phyloP scores from a whole-genome alignment of 2,888 invertebrate species.

The Globia sparganii region DNA sequence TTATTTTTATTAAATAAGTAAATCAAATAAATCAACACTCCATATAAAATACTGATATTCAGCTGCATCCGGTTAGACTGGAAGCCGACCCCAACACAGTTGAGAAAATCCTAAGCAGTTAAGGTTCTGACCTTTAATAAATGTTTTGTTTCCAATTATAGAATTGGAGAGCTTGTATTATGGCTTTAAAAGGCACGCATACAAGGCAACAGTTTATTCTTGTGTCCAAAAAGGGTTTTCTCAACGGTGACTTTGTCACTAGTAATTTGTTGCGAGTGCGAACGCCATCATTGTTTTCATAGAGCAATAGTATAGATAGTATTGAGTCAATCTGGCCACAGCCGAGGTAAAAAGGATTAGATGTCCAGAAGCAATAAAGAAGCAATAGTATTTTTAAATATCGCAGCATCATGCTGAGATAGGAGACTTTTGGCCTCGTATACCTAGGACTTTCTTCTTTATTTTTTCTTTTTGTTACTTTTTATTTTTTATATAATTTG shows the following conservation, averaged over 20 bases:
- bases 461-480: too few relatives aligned
- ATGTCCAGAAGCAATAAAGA: too few relatives aligned
- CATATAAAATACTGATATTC: not conserved
- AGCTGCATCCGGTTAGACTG: not conserved
- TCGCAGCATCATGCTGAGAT: too few relatives aligned
- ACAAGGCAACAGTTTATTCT: not conserved
- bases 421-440: too few relatives aligned
- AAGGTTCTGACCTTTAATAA: not conserved
- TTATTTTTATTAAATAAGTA: too few relatives aligned
- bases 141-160: constrained; percentile 9
- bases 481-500: too few relatives aligned
- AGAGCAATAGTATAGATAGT: too few relatives aligned
- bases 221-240: not conserved
- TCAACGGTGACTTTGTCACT: not conserved
- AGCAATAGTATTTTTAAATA: too few relatives aligned
- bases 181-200: not conserved
- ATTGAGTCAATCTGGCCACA: not conserved
- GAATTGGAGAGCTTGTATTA: constrained; percentile 4
- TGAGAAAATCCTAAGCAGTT: not conserved
- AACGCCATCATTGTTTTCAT: not conserved
- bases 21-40: too few relatives aligned
- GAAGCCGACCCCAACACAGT: not conserved
- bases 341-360: not conserved
- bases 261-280: not conserved
- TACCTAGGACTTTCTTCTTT: too few relatives aligned